Percentiles rank a stretch among this genome's conserved stretches.
phyloP scores from a whole-genome alignment of 2,888 invertebrate genomes.

The Leucophenga maculata region DNA sequence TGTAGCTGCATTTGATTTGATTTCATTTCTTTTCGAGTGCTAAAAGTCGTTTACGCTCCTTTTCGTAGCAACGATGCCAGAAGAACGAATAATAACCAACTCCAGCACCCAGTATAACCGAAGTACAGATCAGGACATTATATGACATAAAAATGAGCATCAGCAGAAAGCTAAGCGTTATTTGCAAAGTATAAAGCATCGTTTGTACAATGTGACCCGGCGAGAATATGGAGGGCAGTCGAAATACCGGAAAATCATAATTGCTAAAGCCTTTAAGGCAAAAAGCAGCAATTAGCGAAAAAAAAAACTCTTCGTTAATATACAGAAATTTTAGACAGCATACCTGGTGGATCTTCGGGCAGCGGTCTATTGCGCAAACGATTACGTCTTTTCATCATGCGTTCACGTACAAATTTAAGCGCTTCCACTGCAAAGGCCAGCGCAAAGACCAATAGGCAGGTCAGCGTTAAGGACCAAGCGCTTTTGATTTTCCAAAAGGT shows the following conservation, averaged over 20 bases:
- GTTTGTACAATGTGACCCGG: constrained; percentile 6
- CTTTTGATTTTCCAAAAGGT: background rate
- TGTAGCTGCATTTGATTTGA: too few species aligned
- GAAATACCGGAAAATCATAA: background rate
- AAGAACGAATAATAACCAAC: constrained; percentile 13
- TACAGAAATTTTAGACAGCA: background rate
- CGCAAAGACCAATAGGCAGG: background rate
- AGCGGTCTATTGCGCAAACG: background rate
- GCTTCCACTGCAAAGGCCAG: constrained; percentile 5
- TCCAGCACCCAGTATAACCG: constrained; percentile 10
- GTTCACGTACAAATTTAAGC: background rate
- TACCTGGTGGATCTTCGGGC: constrained; percentile 9
- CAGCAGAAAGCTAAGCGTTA: constrained; percentile 2
- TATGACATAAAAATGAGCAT: constrained; percentile 19
- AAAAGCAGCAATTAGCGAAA: too few species aligned
- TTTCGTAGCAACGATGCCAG: constrained; percentile 10
- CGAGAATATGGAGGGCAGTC: background rate
- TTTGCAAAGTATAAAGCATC: background rate
- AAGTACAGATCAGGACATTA: background rate
- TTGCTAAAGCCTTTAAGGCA: background rate
- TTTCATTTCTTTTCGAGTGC: too few species aligned
- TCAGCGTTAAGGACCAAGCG: background rate
- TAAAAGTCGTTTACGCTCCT: background rate
- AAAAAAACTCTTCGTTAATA: background rate
- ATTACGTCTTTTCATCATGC: background rate